Evolutionary conservation across 2,113 vertebrate genomes (phyloP).

Genomic region (Anoura caudifer): DNA sequence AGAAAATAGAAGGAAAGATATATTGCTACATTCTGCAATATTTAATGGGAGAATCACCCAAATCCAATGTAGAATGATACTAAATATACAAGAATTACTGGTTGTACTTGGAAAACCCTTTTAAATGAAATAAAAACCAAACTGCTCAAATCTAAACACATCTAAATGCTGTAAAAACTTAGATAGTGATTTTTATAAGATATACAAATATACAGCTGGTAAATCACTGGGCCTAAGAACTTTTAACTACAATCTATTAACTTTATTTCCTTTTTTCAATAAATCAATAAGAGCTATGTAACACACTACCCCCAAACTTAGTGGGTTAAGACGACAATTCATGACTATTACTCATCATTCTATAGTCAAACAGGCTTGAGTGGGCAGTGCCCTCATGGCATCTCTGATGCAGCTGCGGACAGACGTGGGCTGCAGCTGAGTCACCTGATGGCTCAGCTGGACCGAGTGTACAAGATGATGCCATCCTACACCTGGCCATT

Average conservation of each 20-base stretch:
- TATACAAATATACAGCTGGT: background rate
- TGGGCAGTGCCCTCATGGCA: background rate
- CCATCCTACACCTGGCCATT: too few relatives aligned
- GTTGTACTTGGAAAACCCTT: background rate
- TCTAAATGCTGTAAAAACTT: background rate
- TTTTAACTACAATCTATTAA: background rate
- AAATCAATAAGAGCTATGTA: background rate
- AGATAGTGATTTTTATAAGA: background rate
- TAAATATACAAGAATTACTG: background rate
- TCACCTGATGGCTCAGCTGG: background rate
- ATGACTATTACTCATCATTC: background rate
- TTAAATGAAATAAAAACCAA: background rate
- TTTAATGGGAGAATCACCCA: background rate
- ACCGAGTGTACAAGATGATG: background rate
- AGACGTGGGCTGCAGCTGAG: background rate
- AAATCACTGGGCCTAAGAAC: background rate
- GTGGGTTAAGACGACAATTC: background rate
- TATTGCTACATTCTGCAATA: background rate
- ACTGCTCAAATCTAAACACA: background rate
- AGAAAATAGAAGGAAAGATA: background rate
- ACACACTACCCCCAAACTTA: background rate
- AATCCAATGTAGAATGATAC: background rate
- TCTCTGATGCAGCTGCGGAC: background rate
- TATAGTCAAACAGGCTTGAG: background rate
- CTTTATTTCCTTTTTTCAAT: background rate